Evolutionary conservation across 2,888 invertebrate genomes (phyloP), one percentile per base, ranked within the genome.

Genomic region (Odontocolon sp.): DNA sequence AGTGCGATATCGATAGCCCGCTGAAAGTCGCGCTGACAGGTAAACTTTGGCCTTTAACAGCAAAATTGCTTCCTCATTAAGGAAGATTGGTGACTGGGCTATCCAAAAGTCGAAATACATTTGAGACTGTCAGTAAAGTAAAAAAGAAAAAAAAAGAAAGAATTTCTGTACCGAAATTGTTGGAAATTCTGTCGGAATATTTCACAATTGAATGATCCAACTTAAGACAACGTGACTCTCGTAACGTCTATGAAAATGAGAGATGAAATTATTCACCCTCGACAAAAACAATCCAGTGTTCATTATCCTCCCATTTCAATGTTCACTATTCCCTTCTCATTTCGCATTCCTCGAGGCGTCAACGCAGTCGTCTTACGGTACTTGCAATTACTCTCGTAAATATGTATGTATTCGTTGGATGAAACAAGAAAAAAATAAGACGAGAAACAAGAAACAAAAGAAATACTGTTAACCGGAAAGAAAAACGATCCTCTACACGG

Each of bases 301-400:
- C n/a, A n/a, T n/a, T n/a, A n/a, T n/a, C n/a, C n/a, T n/a, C n/a
- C n/a, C n/a, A n/a, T n/a, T n/a, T n/a, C n/a, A n/a, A n/a, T n/a
- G n/a, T n/a, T n/a, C n/a, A n/a, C n/a, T n/a, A n/a, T n/a, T n/a
- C n/a, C n/a, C n/a, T 28, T 28, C 6, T 50, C 59, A 59, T 77
- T 69, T 69, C 36, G 52, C 33, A 69, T 69, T 69, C 64, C 38
- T 63, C 61, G 38, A 8, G 33, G 42, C 36, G 63, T 47, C 33
- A 11, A 6, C 38, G 11, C 18, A n/a, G n/a, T n/a, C n/a, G n/a
- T 14, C 6, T 26, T 40, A 56, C 72, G 68, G 73, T 52, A 64
- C 64, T 57, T n/a, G 64, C 73, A 77, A 77, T 77, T 69, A 77
- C 69, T 57, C 73, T 69, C n/a, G 69, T 66, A 73, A 73, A 77